These are phyloP conservation scores for Lordiphosa mommai DNA, from an alignment of 1,140 invertebrate species.

Conservation along the genomic window DNA sequence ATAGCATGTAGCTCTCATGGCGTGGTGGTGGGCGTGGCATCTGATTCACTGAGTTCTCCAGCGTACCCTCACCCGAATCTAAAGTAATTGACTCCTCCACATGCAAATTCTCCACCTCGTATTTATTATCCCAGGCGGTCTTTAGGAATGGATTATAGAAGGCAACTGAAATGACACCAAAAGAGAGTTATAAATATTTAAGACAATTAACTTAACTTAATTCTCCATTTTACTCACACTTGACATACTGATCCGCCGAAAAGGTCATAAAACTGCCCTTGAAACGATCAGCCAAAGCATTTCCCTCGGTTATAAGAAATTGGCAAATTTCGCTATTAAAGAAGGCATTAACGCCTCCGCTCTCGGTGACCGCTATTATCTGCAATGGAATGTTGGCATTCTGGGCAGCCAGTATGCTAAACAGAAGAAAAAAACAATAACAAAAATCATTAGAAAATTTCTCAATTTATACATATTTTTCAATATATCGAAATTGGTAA, in stretches of 20 bases:
- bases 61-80: constrained; percentile 86
- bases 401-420: constrained; percentile 94
- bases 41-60: constrained; percentile 84
- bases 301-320: constrained; percentile 94
- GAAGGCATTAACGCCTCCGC: constrained; percentile 91
- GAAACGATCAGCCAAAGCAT: constrained; percentile 94
- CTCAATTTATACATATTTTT: too few species aligned
- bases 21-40: constrained; percentile 84
- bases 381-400: constrained; percentile 97
- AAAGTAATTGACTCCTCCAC: constrained; percentile 88
- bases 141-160: constrained; percentile 98
- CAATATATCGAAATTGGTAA: too few species aligned
- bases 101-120: constrained; percentile 95
- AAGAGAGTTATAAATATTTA: too few species aligned
- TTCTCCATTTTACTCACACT: constrained; percentile 47
- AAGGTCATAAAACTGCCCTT: constrained; percentile 94
- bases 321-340: constrained; percentile 94
- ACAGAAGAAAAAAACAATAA: constrained; percentile 5
- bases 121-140: constrained; percentile 97
- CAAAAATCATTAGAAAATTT: neutral
- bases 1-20: constrained; percentile 85
- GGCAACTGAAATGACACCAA: too few species aligned
- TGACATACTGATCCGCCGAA: constrained; percentile 75
- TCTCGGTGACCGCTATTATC: constrained; percentile 95
- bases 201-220: neutral